These are phyloP conservation scores for Colinus virginianus DNA, from an alignment of 2,113 vertebrate genomes.

Conservation along the genomic window DNA sequence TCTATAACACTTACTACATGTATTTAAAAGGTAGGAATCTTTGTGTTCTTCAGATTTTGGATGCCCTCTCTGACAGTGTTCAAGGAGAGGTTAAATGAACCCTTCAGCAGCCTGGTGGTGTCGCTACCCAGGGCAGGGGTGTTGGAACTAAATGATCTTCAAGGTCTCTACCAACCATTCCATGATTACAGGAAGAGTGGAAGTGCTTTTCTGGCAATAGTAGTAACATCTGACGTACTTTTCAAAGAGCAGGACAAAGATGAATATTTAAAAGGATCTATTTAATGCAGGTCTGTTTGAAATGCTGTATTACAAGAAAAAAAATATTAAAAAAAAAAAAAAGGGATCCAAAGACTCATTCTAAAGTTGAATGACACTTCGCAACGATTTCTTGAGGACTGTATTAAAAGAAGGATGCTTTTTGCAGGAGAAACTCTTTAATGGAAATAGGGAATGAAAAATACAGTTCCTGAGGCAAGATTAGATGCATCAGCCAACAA, in stretches of 20 bases:
- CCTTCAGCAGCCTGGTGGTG: not conserved
- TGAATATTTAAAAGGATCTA: not conserved
- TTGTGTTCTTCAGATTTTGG: not conserved
- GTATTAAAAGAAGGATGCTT: not conserved
- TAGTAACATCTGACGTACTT: not conserved
- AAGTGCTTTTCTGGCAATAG: not conserved
- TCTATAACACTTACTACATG: conserved; percentile 80
- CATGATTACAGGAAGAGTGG: not conserved
- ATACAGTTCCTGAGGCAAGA: conserved; percentile 56
- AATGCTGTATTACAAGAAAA: conserved; percentile 16
- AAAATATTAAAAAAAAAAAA: not conserved
- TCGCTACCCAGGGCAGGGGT: too few relatives aligned
- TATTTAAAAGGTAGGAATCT: conserved; percentile 79
- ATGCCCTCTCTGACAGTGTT: not conserved
- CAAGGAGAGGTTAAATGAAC: not conserved
- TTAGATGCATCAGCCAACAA: conserved; percentile 58
- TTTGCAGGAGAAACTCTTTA: conserved; percentile 43
- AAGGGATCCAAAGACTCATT: not conserved
- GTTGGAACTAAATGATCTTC: not conserved
- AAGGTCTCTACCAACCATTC: not conserved
- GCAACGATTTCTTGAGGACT: not conserved
- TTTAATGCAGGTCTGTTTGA: conserved; percentile 19
- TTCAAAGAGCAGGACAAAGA: not conserved
- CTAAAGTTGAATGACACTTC: not conserved
- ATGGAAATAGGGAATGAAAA: conserved; percentile 45